Evolutionary conservation across 2,113 vertebrate species (phyloP).

Genomic region (Oreochromis niloticus): DNA sequence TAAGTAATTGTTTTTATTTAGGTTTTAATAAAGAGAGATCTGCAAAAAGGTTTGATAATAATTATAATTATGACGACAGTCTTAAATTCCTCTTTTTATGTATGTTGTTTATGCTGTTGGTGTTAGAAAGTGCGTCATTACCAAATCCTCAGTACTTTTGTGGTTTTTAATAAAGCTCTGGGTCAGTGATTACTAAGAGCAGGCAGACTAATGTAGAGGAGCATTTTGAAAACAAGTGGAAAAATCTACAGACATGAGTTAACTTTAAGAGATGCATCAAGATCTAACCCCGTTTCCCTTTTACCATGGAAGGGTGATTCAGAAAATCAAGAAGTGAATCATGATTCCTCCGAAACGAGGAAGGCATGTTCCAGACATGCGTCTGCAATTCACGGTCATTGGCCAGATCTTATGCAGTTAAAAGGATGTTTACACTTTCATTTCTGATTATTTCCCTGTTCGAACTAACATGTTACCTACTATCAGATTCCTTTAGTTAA

Average conservation of each 20-base stretch:
- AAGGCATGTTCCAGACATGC: neutral
- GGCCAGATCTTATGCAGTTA: neutral
- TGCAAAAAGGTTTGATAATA: neutral
- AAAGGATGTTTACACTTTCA: neutral
- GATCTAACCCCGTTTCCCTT: neutral
- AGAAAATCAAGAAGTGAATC: slow-evolving; percentile 1
- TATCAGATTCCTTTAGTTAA: neutral
- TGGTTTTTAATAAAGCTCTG: neutral
- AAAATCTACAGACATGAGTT: neutral
- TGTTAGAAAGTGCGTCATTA: neutral
- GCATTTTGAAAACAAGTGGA: neutral
- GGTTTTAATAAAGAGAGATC: neutral
- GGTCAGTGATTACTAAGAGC: neutral
- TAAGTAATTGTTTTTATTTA: neutral
- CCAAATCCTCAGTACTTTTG: neutral
- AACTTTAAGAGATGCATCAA: neutral
- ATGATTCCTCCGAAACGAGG: neutral
- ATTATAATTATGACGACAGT: neutral
- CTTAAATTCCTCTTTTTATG: neutral
- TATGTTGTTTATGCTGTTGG: neutral
- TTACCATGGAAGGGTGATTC: neutral
- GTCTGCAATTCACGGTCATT: neutral
- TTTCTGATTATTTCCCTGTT: neutral
- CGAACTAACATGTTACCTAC: neutral
- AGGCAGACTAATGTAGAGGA: neutral